Evolutionary conservation across 2,113 vertebrate genomes (phyloP), one percentile per base, ranked within the genome.

Genomic region (Lampris incognitus): DNA sequence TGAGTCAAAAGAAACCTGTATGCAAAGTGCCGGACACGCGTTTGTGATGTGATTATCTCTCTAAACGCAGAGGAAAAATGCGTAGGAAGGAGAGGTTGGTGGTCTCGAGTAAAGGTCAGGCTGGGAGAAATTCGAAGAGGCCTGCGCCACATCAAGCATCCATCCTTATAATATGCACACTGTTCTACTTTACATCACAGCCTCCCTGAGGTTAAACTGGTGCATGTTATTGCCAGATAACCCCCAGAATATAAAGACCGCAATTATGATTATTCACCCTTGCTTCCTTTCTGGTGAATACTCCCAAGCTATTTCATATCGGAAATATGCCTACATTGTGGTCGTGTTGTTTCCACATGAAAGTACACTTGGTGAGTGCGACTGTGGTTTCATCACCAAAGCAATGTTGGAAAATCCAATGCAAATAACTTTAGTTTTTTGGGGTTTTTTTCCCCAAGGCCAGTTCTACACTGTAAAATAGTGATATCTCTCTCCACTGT

Each of bases 81-180:
- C 6, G 3, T 66, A 38, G n/a, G 56, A 2, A 6, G 8, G 71
- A 80, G 66, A 76, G 52, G 85, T 57, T 64, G 82, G 81, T 72
- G 84, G 86, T 69, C 78, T 44, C 42, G 57, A 5, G 46, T 58
- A 77, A 89, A 88, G 87, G 90, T 92, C 88, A 90, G 75, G 44
- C 66, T 74, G 59, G 58, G 76, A 85, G 61, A 1, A 49, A 69
- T 52, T 4, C 46, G 3, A 10, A 72, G 84, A 69, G 76, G 68
- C 65, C 63, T 68, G 42, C 46, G 4, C 68, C 78, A 79, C 81
- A 81, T 88, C 82, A 91, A 87, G 83, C 73, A 24, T 58, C 54
- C 4, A 5, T 7, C 58, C 54, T 62, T 48, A 50, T 70, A 70
- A 67, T 76, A n/a, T 39, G 49, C 74, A 68, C 74, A 46, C 57